Evolutionary conservation across 2,113 vertebrate species (phyloP), one percentile per base, ranked within the genome.

Genomic region (Thymallus thymallus): DNA sequence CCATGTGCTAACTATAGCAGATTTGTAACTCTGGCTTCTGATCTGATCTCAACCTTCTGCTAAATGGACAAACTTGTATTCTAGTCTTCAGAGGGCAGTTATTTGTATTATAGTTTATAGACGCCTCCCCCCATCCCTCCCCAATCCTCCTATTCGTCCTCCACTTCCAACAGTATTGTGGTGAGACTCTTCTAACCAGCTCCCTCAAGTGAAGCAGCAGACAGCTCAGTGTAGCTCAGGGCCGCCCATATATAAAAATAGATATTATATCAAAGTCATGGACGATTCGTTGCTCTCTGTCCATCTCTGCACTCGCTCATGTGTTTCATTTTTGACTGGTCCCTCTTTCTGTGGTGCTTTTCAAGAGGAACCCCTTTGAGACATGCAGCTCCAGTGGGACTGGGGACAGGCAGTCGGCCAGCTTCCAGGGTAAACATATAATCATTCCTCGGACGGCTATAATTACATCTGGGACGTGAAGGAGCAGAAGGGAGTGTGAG

Each of bases 391-490:
- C 84, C 84, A 80, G 73, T 14, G 87, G 89, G 89, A 89, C 80
- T 88, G 82, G 86, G 91, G 89, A 89, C 90, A 90, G 94, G 95
- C 94, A 81, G 92, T 88, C 88, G 82, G 94, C 95, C 95, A 95
- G 94, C 94, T 93, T 92, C 92, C 92, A 92, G 89, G 92, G 92
- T 93, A 95, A 95, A 94, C 93, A 91, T 94, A 92, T 93, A 95
- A 95, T 96, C 94, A 95, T 92, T 89, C 91, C 86, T 91, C 56
- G 93, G 88, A 94, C 95, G 91, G 89, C 92, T 92, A 93, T 94
- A 94, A 95, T 91, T 92, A 93, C 86, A 92, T 88, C 72, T 87
- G 85, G 89, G 91, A 92, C 87, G 88, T 94, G 94, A 95, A 93
- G 92, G 94, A 92, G 90, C 89, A 92, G 89, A 89, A 87, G 87